Evolutionary conservation across 2,888 invertebrate genomes (phyloP).

Genomic region (Philhelius pedissequus): DNA sequence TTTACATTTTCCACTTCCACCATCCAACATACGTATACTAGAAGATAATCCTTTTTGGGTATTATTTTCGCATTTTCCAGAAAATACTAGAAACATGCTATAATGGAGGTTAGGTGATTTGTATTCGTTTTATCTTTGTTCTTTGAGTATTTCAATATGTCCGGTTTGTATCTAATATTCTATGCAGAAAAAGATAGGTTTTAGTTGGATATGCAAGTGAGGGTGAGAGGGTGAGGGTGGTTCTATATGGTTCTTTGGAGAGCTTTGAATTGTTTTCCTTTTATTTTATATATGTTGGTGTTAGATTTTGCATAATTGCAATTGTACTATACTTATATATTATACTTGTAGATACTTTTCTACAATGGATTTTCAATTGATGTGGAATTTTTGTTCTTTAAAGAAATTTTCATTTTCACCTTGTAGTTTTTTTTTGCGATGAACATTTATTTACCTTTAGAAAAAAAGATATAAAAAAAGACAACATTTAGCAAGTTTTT

Average conservation of each 20-base stretch:
- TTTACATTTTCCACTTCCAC: conserved; percentile 4
- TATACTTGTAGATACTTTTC: too few species aligned
- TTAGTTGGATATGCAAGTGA: too few species aligned
- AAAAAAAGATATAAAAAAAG: background rate
- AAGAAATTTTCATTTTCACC: conserved; percentile 29
- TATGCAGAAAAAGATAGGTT: background rate
- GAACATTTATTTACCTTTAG: background rate
- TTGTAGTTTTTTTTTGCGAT: background rate
- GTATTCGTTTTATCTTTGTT: conserved; percentile 51
- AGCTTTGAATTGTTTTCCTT: conserved; percentile 13
- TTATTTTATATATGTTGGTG: conserved; percentile 17
- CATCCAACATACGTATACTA: conserved; percentile 18
- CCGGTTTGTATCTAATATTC: background rate
- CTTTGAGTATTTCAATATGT: conserved; percentile 18
- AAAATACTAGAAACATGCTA: conserved; percentile 47
- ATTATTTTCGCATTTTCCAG: conserved; percentile 63
- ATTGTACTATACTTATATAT: too few species aligned
- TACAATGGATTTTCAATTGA: conserved; percentile 1
- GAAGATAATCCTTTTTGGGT: conserved; percentile 67
- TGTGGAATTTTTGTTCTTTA: conserved; percentile 27
- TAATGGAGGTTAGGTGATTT: conserved; percentile 46
- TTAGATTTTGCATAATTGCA: conserved; percentile 61
- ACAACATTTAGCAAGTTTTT: conserved; percentile 14
- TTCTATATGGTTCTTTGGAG: background rate
- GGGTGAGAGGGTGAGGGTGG: background rate